phyloP scores from a whole-genome alignment of 2,113 vertebrate genomes.

The Cyrtonyx montezumae region DNA sequence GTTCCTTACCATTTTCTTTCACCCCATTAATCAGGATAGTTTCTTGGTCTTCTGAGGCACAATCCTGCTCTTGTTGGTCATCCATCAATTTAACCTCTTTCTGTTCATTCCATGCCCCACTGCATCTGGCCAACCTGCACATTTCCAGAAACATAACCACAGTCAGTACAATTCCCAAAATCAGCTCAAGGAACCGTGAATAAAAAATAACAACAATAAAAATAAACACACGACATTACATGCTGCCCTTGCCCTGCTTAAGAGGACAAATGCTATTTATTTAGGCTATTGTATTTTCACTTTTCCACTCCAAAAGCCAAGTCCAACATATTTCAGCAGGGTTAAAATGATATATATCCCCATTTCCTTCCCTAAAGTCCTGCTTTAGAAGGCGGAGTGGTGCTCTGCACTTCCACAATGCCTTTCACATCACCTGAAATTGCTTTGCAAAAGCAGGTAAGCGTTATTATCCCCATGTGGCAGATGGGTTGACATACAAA shows the following conservation, averaged over 20 bases:
- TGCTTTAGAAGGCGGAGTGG: not conserved
- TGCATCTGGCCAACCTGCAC: slow-evolving; percentile 87
- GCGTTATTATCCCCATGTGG: not conserved
- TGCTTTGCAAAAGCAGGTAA: not conserved
- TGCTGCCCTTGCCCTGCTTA: not conserved
- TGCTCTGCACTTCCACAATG: not conserved
- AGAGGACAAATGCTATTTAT: slow-evolving; percentile 9
- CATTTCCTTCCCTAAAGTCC: not conserved
- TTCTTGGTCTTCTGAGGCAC: slow-evolving; percentile 89
- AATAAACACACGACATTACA: not conserved
- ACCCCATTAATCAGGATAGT: slow-evolving; percentile 86
- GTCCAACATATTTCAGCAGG: not conserved
- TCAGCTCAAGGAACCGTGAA: slow-evolving; percentile 22
- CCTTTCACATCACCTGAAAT: not conserved
- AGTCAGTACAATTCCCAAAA: slow-evolving; percentile 68
- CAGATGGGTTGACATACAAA: not conserved
- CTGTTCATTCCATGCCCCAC: slow-evolving; percentile 88
- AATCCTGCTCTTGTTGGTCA: slow-evolving; percentile 92
- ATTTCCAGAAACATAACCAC: slow-evolving; percentile 77
- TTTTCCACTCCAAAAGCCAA: slow-evolving; percentile 18
- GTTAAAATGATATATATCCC: not conserved
- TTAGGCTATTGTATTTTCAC: not conserved
- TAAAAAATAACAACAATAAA: slow-evolving; percentile 25
- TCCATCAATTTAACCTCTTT: slow-evolving; percentile 94
- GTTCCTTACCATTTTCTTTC: slow-evolving; percentile 89